A percentile compares a stretch with the other conserved stretches of the same genome.
Conservation (phyloP, 2,797 vertebrate species). For the Myioborus miniatus region DNA sequence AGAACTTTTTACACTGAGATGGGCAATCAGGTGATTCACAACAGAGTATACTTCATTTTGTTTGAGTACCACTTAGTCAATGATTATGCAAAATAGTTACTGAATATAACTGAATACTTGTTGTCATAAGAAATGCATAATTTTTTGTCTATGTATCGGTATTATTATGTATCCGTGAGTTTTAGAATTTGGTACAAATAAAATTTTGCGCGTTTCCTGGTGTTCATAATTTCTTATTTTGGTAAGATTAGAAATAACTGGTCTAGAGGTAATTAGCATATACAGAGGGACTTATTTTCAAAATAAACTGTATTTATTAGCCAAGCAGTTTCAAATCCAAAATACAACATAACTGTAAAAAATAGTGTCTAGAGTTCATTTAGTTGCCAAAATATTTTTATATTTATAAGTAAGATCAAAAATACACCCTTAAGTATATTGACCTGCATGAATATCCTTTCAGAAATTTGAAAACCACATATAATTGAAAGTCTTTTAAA, state of each 20-base stretch:
- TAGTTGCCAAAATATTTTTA: neutral
- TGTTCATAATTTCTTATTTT: neutral
- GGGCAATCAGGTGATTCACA: neutral
- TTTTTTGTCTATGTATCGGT: neutral
- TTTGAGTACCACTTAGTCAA: neutral
- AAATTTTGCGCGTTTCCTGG: neutral
- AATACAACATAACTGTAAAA: neutral
- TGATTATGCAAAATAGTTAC: neutral
- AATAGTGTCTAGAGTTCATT: neutral
- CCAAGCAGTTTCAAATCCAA: neutral
- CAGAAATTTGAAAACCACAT: neutral
- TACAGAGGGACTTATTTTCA: neutral
- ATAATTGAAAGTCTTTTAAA: neutral
- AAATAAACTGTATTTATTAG: neutral
- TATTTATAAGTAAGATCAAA: neutral
- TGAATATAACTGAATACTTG: neutral
- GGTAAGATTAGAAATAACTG: neutral
- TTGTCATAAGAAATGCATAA: neutral
- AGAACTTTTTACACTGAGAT: neutral
- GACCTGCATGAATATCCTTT: neutral
- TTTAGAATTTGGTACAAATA: neutral
- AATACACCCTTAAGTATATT: neutral
- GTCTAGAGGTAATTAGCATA: neutral
- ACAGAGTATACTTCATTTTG: neutral
- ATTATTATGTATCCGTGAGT: neutral